Conservation (phyloP, 37 sponge, comb jelly and placozoan genomes). For the Ianthella basta region DNA sequence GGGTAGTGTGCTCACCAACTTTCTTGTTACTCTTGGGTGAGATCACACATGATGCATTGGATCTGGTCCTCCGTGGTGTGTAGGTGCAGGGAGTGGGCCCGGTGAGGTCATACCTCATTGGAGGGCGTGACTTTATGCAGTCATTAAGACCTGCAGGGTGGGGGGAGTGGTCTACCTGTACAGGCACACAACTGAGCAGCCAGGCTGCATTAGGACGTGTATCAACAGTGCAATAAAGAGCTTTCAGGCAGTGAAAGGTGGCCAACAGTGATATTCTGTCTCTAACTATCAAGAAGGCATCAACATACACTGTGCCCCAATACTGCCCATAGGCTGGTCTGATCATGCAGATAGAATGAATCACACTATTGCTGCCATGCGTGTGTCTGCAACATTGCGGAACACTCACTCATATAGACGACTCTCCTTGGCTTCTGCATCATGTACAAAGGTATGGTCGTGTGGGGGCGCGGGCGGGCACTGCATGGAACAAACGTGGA, state of each 20-base stretch:
- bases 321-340: too few relatives aligned
- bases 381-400: not conserved
- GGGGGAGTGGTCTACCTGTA: not conserved
- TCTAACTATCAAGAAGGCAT: too few relatives aligned
- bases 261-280: too few relatives aligned
- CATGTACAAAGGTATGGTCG: conserved; percentile 1
- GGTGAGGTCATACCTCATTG: conserved; percentile 26
- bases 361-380: too few relatives aligned
- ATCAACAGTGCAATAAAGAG: not conserved
- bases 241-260: too few relatives aligned
- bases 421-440: conserved; percentile 21
- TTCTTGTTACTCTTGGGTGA: conserved; percentile 24
- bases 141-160: conserved; percentile 40
- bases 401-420: conserved; percentile 7
- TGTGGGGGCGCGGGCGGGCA: not conserved
- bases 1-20: not conserved
- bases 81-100: conserved; percentile 70
- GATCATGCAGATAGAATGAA: too few relatives aligned
- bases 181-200: not conserved
- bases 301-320: too few relatives aligned
- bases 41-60: conserved; percentile 16
- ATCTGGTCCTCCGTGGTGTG: not conserved
- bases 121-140: conserved; percentile 56
- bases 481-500: not conserved
- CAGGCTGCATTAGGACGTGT: not conserved